Evolutionary conservation across 2,113 vertebrate genomes (phyloP), one percentile per base, ranked within the genome.

Genomic region (Merops nubicus): DNA sequence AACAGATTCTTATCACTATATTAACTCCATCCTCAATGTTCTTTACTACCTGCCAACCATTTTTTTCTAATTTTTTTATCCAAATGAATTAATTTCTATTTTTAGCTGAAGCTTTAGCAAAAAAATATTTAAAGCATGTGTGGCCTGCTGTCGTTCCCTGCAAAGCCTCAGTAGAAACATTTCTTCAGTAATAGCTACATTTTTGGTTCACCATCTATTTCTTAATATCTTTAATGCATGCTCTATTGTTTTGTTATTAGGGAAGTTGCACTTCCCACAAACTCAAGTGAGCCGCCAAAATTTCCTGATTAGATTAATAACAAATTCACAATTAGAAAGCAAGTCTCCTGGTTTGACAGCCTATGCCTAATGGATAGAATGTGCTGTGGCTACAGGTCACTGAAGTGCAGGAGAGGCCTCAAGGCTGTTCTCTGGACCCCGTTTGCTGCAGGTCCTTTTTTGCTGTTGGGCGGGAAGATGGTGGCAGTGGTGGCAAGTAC

Each of bases 391-490:
- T 87, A 12, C 18, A 31, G 50, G 38, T 12, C 22, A 8, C 62
- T 57, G 38, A 40, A 63, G 38, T 48, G 53, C 6, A 5, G 50
- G 68, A 81, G 31, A 5, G 11, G 8, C 29, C 59, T 77, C 50
- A 13, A 11, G 34, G 38, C 17, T 77, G 17, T 73, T 15, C 42
- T 33, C 18, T 4, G 29, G 42, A 20, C 64, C 25, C 2, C 0
- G 1, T 42, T 70, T 59, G 9, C 51, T 86, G 45, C 43, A 7
- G 6, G 47, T 70, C 42, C 12, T 64, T 74, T 48, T 45, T 36
- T 0, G 0, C 15, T 15, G 6, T 12, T 0, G 0, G 60, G 48
- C 21, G 31, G 25, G 28, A 60, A 67, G 76, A 33, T 1, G 6
- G 38, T 3, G 3, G 18, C 11, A 21, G 43, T 13, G 18, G 57